Evolutionary conservation across 2,113 vertebrate species (phyloP), one percentile per base, ranked within the genome.

Genomic region (Camelus dromedarius): DNA sequence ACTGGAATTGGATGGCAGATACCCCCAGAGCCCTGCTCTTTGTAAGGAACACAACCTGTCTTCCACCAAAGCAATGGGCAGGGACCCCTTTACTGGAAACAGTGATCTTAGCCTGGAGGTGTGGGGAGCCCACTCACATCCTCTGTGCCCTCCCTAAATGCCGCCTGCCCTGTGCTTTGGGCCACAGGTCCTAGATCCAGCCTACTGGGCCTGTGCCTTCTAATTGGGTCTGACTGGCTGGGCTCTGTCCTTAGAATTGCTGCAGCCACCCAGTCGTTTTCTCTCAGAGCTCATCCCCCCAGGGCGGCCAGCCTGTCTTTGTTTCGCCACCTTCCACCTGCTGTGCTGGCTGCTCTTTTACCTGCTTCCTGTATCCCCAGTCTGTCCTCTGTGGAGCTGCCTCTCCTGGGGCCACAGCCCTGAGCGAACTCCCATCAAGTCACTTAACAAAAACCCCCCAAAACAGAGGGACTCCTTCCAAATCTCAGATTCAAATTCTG

Each of bases 401-500:
- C 19, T 77, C 26, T 89, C 38, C 54, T 42, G n/a, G 72, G 35
- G 26, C 35, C 24, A 22, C 50, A 50, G 24, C 30, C 77, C 1
- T 12, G 2, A 22, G 35, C 46, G 8, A 97, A 18, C 26, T 52
- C 26, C 26, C 12, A 28, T 60, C 56, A 58, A 60, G 60, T 56
- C 77, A 13, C 52, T 58, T 76, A 72, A 3, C 52, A 18, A 30
- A 75, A 73, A 75, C 73, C 13, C 52, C 14, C 19, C 3, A 38
- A 80, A 73, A 56, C 38, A 56, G 62, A 30, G 24, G 7, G 15
- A 73, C 20, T 52, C 22, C 64, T 60, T 70, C 54, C 38, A 90
- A 56, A 18, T 70, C 30, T 72, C 73, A 56, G 16, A 38, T 58
- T 93, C 52, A 76, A 50, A 91, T 70, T 66, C 72, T 79, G 30